These are phyloP conservation scores for Apodemia duryi DNA, from an alignment of 2,888 invertebrate species.

Conservation along the genomic window DNA sequence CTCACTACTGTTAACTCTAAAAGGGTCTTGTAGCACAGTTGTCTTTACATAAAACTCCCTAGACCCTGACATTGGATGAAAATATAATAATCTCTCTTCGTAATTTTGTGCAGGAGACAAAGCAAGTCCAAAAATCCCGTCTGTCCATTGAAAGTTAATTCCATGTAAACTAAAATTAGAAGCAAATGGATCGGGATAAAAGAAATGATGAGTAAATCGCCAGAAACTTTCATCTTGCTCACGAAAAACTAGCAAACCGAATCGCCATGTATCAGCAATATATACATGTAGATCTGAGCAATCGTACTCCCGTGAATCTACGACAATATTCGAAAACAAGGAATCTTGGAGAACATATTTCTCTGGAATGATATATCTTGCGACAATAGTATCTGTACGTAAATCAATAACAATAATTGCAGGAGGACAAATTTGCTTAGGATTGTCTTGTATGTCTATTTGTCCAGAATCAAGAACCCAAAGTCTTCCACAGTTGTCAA, in stretches of 20 bases:
- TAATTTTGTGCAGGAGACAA: slow-evolving; percentile 76
- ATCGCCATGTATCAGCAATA: slow-evolving; percentile 85
- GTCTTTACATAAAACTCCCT: slow-evolving; percentile 87
- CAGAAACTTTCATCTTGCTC: slow-evolving; percentile 79
- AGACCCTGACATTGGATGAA: slow-evolving; percentile 90
- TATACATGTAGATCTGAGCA: slow-evolving; percentile 84
- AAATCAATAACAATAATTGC: slow-evolving; percentile 86
- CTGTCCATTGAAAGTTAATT: slow-evolving; percentile 89
- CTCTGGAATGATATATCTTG: slow-evolving; percentile 82
- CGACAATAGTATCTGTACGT: slow-evolving; percentile 79
- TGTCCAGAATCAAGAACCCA: slow-evolving; percentile 91
- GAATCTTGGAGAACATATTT: slow-evolving; percentile 83
- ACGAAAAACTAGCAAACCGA: slow-evolving; percentile 81
- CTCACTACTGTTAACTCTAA: slow-evolving; percentile 49
- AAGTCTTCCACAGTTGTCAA: slow-evolving; percentile 86
- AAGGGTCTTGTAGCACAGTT: slow-evolving; percentile 81
- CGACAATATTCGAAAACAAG: slow-evolving; percentile 82
- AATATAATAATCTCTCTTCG: slow-evolving; percentile 83
- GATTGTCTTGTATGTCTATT: slow-evolving; percentile 81
- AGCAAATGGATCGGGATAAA: slow-evolving; percentile 85
- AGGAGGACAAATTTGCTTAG: slow-evolving; percentile 85
- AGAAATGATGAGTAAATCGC: slow-evolving; percentile 83
- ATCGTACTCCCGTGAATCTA: slow-evolving; percentile 79
- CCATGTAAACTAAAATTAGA: slow-evolving; percentile 87
- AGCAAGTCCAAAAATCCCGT: slow-evolving; percentile 88